Evolutionary conservation across 2,888 invertebrate genomes (phyloP).

Genomic region (Caenorhabditis angaria): DNA sequence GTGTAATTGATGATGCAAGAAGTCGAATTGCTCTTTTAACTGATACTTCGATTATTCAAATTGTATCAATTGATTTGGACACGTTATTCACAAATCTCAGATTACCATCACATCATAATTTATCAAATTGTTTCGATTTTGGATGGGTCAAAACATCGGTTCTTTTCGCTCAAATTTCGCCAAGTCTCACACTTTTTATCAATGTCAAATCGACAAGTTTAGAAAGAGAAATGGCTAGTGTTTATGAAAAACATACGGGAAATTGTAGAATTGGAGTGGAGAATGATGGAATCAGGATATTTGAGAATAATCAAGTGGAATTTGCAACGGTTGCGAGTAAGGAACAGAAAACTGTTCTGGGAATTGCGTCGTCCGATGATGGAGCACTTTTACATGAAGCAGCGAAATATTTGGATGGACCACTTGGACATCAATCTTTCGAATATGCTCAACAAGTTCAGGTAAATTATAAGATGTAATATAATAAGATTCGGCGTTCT

Average conservation of each 20-base stretch:
- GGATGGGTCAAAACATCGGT: slow-evolving; percentile 40
- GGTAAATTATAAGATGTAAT: too few relatives aligned
- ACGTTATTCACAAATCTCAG: slow-evolving; percentile 24
- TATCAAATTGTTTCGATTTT: slow-evolving; percentile 31
- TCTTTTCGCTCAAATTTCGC: slow-evolving; percentile 33
- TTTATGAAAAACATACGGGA: slow-evolving; percentile 32
- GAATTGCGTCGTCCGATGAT: slow-evolving; percentile 42
- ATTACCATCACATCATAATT: slow-evolving; percentile 16
- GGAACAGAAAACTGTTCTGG: slow-evolving; percentile 32
- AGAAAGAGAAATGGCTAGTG: slow-evolving; percentile 17
- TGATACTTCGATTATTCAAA: slow-evolving; percentile 31
- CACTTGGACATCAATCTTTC: slow-evolving; percentile 43
- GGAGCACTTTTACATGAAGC: slow-evolving; percentile 54
- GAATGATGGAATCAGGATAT: slow-evolving; percentile 46
- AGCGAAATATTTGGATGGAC: slow-evolving; percentile 19
- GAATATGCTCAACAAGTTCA: slow-evolving; percentile 40
- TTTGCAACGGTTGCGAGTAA: slow-evolving; percentile 37
- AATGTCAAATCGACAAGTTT: slow-evolving; percentile 24
- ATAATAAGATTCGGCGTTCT: too few relatives aligned
- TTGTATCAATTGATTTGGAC: slow-evolving; percentile 38
- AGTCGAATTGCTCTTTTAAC: slow-evolving; percentile 42
- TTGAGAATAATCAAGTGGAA: slow-evolving; percentile 31
- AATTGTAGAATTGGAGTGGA: slow-evolving; percentile 45
- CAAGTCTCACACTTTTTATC: slow-evolving; percentile 18
- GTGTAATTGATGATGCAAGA: slow-evolving; percentile 31